Base-by-base conservation (phyloP, 1,140 invertebrate genomes). In the Drosophila virilis region DNA sequence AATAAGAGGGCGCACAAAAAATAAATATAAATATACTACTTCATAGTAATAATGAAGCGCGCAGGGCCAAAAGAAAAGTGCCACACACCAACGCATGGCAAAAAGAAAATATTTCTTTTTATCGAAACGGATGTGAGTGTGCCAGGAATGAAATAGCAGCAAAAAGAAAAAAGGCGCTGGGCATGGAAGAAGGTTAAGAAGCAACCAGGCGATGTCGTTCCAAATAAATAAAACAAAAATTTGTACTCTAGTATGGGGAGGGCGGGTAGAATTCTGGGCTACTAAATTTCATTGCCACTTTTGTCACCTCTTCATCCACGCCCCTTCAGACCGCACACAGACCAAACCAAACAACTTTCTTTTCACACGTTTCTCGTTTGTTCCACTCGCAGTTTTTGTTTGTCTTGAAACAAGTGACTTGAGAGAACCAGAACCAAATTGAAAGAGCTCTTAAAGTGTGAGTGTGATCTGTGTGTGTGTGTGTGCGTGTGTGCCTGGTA, bases 21-120 rank as follows among this genome's bases (percentile, higher is more conserved):
- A 68, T 66, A 88, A 88, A 88, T 88, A 89, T 84, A 90, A 89
- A 89, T 88, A 89, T 88, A 66, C 40, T 67, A 76, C 60, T 76
- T 35, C 57, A 46, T 46, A 88, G 80, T 88, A 88, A 88, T 88
- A 88, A 88, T 88, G 83, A 89, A 89, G 79, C 54, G 55, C 55
- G 22, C 69, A 46, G 81, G 58, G 52, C 46, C 46, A 70, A 74
- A 74, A 80, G 62, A 77, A 80, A 84, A 76, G 73, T 76, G 68
- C 51, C 77, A 72, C 77, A 72, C 55, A 77, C 65, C 84, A 77
- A 88, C 84, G 77, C 77, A 79, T 79, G 82, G 73, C 83, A 84
- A 91, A 85, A 85, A 78, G 80, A 89, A 91, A 91, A 91, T 91
- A 91, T 91, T 91, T 91, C 89, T 91, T 91, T 91, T 89, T 91